Evolutionary conservation across 2,113 vertebrate species (phyloP).

Genomic region (Lophura nycthemera): DNA sequence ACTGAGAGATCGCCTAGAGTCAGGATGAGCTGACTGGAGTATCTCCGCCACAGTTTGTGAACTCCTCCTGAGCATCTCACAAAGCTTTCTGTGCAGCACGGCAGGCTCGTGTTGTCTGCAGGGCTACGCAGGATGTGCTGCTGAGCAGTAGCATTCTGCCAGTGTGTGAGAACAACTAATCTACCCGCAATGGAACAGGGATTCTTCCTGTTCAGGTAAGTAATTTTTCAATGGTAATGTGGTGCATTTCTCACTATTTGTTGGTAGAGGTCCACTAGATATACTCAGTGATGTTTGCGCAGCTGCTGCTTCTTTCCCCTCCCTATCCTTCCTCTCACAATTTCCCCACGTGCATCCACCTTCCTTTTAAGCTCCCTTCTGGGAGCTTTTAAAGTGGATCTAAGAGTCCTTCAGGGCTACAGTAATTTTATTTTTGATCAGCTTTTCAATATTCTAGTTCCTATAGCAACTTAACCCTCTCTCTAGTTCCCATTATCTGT

Average conservation of each 20-base stretch:
- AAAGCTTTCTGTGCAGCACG: not conserved
- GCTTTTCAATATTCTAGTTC: not conserved
- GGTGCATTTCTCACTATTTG: not conserved
- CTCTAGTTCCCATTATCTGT: not conserved
- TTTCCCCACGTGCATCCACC: not conserved
- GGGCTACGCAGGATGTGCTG: not conserved
- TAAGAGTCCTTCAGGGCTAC: not conserved
- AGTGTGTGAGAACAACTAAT: not conserved
- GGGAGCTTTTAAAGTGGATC: not conserved
- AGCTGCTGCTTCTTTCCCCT: not conserved
- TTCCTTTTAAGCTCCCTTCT: not conserved
- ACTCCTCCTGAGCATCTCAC: not conserved
- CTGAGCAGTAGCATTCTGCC: not conserved
- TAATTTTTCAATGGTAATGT: not conserved
- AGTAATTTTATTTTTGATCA: not conserved
- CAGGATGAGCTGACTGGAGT: not conserved
- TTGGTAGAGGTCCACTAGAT: not conserved
- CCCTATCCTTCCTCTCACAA: not conserved
- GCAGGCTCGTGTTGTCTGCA: accelerated
- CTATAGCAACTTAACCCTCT: not conserved
- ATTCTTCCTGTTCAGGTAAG: not conserved
- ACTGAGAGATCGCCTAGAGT: not conserved
- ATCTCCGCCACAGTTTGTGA: not conserved
- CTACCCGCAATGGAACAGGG: not conserved
- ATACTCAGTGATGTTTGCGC: not conserved